Evolutionary conservation across 2,113 vertebrate species (phyloP).

Genomic region (Platichthys flesus): DNA sequence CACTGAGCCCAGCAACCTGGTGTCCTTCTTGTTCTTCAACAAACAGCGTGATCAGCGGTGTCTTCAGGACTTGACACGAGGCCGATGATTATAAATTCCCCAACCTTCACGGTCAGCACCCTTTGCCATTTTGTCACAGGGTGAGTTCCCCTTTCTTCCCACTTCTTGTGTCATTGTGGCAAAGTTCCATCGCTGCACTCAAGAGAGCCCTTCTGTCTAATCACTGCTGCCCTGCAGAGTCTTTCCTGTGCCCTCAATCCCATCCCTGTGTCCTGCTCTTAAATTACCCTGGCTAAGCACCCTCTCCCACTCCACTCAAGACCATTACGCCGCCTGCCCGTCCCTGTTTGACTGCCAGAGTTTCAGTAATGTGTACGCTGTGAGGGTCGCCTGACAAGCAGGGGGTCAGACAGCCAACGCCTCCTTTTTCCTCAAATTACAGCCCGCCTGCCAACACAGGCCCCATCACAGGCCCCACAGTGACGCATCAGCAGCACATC

Average conservation of each 20-base stretch:
- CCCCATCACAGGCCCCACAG: constrained; percentile 47
- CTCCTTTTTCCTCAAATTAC: constrained; percentile 74
- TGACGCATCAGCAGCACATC: constrained; percentile 42
- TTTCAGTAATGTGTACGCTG: constrained; percentile 47
- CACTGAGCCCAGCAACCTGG: constrained; percentile 54
- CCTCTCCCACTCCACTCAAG: constrained; percentile 66
- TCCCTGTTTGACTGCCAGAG: constrained; percentile 53
- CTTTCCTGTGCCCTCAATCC: constrained; percentile 76
- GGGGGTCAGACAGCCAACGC: constrained; percentile 63
- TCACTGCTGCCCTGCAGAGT: constrained; percentile 74
- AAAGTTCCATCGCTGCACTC: constrained; percentile 71
- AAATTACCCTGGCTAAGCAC: constrained; percentile 80
- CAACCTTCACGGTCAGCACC: constrained; percentile 44
- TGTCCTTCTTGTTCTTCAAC: constrained; percentile 57
- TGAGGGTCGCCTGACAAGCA: constrained; percentile 52
- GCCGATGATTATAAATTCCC: constrained; percentile 48
- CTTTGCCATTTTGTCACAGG: constrained; percentile 42
- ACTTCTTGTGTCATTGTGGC: constrained; percentile 53
- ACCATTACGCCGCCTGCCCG: constrained; percentile 62
- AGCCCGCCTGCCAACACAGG: constrained; percentile 54
- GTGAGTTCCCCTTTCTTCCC: constrained; percentile 12
- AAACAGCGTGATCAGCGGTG: constrained; percentile 59
- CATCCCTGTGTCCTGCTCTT: constrained; percentile 75
- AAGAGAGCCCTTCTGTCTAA: constrained; percentile 81
- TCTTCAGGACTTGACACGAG: constrained; percentile 27